Evolutionary conservation across 2,113 vertebrate genomes (phyloP).

Genomic region (Girardinichthys multiradiatus): DNA sequence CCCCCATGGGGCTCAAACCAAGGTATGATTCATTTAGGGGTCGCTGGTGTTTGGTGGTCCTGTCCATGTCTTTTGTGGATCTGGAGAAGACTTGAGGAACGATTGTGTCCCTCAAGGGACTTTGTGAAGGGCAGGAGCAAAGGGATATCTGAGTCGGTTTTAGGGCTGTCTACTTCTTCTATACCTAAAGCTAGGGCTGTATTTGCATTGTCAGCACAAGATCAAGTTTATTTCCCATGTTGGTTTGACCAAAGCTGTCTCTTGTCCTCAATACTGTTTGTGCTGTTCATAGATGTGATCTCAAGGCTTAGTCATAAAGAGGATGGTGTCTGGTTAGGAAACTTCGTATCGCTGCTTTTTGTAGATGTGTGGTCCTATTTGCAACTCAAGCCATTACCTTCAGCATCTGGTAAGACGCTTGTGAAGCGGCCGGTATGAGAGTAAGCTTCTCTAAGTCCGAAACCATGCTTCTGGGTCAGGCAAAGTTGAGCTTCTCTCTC

Average conservation of each 20-base stretch:
- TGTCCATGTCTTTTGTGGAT: too few species aligned
- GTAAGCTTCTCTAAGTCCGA: not conserved
- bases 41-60: too few species aligned
- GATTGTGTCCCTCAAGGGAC: not conserved
- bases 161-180: not conserved
- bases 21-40: too few species aligned
- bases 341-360: not conserved
- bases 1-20: too few species aligned
- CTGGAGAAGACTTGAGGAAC: not conserved
- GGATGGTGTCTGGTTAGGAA: not conserved
- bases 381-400: not conserved
- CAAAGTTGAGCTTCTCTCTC: not conserved
- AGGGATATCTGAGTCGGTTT: not conserved
- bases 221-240: too few species aligned
- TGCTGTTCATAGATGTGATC: not conserved
- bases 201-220: too few species aligned
- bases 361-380: not conserved
- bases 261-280: not conserved
- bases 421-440: not conserved
- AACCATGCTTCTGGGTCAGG: not conserved
- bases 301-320: not conserved
- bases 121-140: not conserved
- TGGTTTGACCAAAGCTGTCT: not conserved
- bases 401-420: not conserved
- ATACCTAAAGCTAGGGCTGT: too few species aligned